A percentile compares a stretch with the other conserved stretches of the same genome.
Conservation (phyloP, 2,113 vertebrate genomes). For the Mus spicilegus region DNA sequence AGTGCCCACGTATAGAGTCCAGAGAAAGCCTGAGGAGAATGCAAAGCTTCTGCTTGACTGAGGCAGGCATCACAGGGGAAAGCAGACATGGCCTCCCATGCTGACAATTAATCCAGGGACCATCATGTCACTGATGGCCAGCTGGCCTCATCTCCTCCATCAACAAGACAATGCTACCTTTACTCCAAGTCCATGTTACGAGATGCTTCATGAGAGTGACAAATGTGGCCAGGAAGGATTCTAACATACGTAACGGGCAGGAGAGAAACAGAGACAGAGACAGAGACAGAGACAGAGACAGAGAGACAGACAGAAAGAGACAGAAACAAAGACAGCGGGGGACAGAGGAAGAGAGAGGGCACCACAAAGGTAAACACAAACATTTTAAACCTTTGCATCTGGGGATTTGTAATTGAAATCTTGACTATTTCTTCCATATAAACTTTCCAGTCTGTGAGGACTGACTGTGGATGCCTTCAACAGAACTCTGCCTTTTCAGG, state of each 20-base stretch:
- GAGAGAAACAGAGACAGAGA: not conserved
- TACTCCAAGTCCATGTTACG: not conserved
- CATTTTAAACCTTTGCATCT: not conserved
- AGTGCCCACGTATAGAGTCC: not conserved
- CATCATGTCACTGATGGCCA: not conserved
- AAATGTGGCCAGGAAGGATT: not conserved
- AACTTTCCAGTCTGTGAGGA: not conserved
- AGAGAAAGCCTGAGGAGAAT: not conserved
- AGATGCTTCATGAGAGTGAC: constrained; percentile 19
- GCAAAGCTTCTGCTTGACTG: not conserved
- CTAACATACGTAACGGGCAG: not conserved
- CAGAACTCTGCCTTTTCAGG: not conserved
- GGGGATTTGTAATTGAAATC: not conserved
- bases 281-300: not conserved
- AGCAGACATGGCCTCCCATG: not conserved
- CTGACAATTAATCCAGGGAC: not conserved
- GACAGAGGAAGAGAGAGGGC: not conserved
- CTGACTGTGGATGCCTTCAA: not conserved
- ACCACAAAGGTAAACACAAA: not conserved
- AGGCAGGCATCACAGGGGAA: not conserved
- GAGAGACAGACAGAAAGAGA: not conserved
- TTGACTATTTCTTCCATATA: not conserved
- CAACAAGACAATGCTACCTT: not conserved
- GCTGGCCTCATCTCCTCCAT: not conserved
- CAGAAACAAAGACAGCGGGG: not conserved